These are phyloP conservation scores for Neodiprion fabricii DNA, from an alignment of 1,140 invertebrate species.

Conservation along the genomic window DNA sequence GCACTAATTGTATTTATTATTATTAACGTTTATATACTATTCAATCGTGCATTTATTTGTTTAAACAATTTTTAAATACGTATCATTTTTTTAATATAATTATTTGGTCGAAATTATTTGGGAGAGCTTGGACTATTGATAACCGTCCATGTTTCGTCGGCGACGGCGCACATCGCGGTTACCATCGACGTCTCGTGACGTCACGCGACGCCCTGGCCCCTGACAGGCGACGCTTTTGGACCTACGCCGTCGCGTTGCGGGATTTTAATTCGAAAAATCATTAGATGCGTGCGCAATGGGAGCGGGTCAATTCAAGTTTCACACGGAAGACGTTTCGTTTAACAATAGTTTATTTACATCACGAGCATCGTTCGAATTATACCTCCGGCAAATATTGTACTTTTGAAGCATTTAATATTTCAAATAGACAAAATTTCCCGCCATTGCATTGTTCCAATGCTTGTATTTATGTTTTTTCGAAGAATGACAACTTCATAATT, in stretches of 20 bases:
- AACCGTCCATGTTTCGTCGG: conserved; percentile 32
- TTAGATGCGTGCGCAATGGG: conserved; percentile 24
- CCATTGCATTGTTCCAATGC: too few species aligned
- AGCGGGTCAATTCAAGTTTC: conserved; percentile 6
- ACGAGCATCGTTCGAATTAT: conserved; percentile 15
- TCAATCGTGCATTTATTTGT: not conserved
- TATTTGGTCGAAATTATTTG: conserved; percentile 5
- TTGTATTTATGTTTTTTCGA: too few species aligned
- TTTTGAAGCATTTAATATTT: not conserved
- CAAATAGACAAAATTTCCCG: too few species aligned
- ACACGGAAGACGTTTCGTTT: not conserved
- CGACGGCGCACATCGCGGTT: conserved; percentile 29
- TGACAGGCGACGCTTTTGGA: conserved; percentile 25
- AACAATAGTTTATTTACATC: conserved; percentile 15
- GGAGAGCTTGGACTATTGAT: conserved; percentile 15
- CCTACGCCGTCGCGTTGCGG: conserved; percentile 20
- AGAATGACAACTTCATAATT: too few species aligned
- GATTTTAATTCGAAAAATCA: not conserved
- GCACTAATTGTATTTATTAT: not conserved
- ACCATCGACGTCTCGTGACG: conserved; percentile 26
- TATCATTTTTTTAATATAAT: not conserved
- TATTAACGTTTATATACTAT: not conserved
- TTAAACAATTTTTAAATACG: not conserved
- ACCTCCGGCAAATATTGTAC: conserved; percentile 14
- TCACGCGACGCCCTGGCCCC: conserved; percentile 17